A percentile compares a stretch with the other conserved stretches of the same genome.
Evolutionary conservation across 2,113 vertebrate genomes (phyloP).

Genomic region (Equus quagga): DNA sequence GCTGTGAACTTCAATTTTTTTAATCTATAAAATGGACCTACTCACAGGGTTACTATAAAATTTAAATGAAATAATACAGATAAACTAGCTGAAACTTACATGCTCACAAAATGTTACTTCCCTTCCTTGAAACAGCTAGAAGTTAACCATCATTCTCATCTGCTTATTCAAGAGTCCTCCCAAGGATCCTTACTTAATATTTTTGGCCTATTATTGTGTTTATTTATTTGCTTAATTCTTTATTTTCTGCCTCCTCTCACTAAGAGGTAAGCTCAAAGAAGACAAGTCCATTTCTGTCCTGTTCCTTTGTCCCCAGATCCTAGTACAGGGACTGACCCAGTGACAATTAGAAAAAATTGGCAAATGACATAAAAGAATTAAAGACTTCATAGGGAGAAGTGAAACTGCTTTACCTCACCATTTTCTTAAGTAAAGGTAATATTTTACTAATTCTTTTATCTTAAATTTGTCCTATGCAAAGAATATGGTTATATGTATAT

Average conservation of each 20-base stretch:
- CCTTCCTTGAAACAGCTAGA: background rate
- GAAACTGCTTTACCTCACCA: background rate
- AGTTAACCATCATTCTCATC: background rate
- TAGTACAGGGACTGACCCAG: background rate
- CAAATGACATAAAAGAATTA: background rate
- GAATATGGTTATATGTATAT: background rate
- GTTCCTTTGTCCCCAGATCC: background rate
- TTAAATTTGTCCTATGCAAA: background rate
- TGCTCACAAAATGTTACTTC: background rate
- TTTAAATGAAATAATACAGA: slow-evolving; percentile 16
- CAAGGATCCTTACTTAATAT: background rate
- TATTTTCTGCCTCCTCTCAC: background rate
- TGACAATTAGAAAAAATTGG: background rate
- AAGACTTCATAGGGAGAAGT: background rate
- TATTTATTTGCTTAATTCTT: background rate
- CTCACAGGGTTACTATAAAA: background rate
- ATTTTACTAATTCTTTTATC: background rate
- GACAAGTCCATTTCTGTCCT: background rate
- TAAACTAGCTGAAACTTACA: background rate
- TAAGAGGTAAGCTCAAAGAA: background rate
- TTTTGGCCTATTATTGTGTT: background rate
- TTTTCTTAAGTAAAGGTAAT: background rate
- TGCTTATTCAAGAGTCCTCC: background rate
- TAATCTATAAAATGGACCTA: background rate
- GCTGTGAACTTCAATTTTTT: background rate